These are phyloP conservation scores for Molossus molossus DNA, from an alignment of 2,797 vertebrate species.

Conservation along the genomic window DNA sequence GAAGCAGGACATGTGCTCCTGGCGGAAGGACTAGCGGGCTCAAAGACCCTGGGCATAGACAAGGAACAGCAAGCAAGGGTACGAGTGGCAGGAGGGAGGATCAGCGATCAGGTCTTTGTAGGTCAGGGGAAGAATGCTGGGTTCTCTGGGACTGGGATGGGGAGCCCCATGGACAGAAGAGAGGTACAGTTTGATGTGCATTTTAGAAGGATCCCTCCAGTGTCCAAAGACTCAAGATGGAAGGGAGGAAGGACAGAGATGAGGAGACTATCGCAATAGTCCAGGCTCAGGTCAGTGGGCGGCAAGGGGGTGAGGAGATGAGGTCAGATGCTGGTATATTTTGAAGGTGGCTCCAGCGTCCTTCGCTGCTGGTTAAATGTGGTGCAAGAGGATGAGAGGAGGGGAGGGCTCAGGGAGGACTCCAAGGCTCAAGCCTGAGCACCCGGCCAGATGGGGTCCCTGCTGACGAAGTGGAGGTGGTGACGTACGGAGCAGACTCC, in stretches of 20 bases:
- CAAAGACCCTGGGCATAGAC: background rate
- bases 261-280: background rate
- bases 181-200: background rate
- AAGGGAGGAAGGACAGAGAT: background rate
- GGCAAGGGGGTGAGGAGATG: background rate
- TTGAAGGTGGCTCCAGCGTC: background rate
- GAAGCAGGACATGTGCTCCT: background rate
- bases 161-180: background rate
- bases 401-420: no score
- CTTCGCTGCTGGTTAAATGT: background rate
- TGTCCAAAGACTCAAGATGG: background rate
- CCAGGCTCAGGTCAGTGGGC: background rate
- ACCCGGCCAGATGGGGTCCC: background rate
- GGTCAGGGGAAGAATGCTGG: background rate
- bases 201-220: background rate
- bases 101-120: background rate
- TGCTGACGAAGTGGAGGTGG: background rate
- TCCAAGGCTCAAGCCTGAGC: background rate
- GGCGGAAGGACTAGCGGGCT: background rate
- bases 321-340: background rate
- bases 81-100: background rate
- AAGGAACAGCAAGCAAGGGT: background rate
- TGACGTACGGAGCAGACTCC: background rate
- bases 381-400: background rate
- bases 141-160: background rate